phyloP scores from a whole-genome alignment of 1,140 invertebrate species.

The Drosophila simulans region DNA sequence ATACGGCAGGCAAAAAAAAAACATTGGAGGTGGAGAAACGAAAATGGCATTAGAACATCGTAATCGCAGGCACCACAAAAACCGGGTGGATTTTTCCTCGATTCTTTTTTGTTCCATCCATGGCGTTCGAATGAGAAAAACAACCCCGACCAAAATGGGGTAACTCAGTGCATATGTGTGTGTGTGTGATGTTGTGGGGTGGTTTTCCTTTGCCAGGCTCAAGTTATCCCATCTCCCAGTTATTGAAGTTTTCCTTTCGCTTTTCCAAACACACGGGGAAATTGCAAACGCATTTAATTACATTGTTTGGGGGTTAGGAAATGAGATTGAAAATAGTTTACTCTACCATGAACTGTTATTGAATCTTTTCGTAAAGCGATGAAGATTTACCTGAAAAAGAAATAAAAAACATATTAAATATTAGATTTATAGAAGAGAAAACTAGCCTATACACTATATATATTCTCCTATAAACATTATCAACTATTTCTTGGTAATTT shows the following conservation, averaged over 20 bases:
- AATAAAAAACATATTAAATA: conserved; percentile 4
- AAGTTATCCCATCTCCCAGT: conserved; percentile 36
- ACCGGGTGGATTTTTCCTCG: conserved; percentile 75
- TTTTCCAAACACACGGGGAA: conserved; percentile 25
- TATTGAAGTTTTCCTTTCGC: conserved; percentile 61
- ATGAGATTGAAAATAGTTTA: conserved; percentile 38
- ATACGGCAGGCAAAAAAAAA: conserved; percentile 4
- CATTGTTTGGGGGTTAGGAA: conserved; percentile 17
- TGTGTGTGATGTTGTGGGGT: conserved; percentile 49
- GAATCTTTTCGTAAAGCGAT: conserved; percentile 1
- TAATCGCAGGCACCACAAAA: conserved; percentile 66
- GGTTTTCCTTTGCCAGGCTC: conserved; percentile 48
- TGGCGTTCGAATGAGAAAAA: conserved; percentile 61
- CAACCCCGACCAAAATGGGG: conserved; percentile 69
- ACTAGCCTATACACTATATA: too few species aligned
- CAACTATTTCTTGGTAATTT: conserved; percentile 32
- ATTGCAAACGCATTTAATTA: conserved; percentile 66
- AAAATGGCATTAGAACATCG: conserved; percentile 78
- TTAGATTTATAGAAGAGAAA: background rate
- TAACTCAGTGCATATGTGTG: conserved; percentile 42
- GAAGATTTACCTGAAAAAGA: conserved; percentile 58
- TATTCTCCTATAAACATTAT: background rate
- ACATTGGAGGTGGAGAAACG: conserved; percentile 37
- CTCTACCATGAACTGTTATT: conserved; percentile 20
- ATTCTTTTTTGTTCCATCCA: conserved; percentile 42